Evolutionary conservation across 1,140 invertebrate species (phyloP), one percentile per base, ranked within the genome.

Genomic region (Drosophila orosa): DNA sequence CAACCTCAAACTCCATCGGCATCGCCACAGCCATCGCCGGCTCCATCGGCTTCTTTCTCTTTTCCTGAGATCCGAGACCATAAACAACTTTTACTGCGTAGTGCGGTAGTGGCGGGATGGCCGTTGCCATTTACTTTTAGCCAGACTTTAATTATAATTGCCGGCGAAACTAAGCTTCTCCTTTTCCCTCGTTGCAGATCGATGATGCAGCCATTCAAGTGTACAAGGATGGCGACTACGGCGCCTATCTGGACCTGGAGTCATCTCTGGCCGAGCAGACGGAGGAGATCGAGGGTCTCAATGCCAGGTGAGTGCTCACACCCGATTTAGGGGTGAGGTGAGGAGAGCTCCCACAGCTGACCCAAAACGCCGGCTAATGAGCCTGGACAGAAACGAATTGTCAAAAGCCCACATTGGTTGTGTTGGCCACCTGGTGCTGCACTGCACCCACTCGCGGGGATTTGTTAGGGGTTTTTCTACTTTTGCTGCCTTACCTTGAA

Each of bases 151-250:
- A 80, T 89, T 89, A 89, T 89, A 89, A 84, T 89, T 89, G 65
- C 65, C 67, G 39, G 40, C 71, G 68, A 78, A 78, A 68, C 54
- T 68, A 62, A 59, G 74, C 61, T 42, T 54, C 10, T 45, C 42
- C 44, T 45, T 45, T 47, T 59, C 27, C 22, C 48, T 76, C 29
- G 54, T 96, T 95, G 40, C 94, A 99, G 98, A 94, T 99, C 92
- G 98, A 99, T 92, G 98, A 99, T 94, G 97, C 97, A 66, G 97
- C 98, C 22, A 94, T 99, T 50, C 98, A 99, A 93, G 94, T 99
- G 57, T 99, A 98, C 93, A 97, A 98, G 93, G 97, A 98, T 93
- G 97, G 98, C 74, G 98, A 98, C 92, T 99, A 97, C 93, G 98
- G 98, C n/a, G 95, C 97, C 54, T 99, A 99, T 93, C 93, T 99